A percentile compares a stretch with the other conserved stretches of the same genome.
phyloP scores from a whole-genome alignment of 2,797 vertebrate species.

The Bradypus variegatus region DNA sequence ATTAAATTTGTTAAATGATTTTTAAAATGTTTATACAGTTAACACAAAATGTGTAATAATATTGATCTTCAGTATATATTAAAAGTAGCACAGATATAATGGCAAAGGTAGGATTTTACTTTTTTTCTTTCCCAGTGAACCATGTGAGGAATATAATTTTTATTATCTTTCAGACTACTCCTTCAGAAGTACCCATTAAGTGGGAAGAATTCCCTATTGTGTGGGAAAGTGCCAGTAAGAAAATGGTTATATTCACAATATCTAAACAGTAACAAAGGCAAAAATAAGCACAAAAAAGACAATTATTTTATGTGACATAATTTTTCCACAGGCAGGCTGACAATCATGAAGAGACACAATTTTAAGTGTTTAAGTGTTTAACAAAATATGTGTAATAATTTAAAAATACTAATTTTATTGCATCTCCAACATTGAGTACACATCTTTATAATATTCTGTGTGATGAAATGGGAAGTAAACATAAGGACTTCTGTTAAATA shows the following conservation, averaged over 20 bases:
- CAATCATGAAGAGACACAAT: not conserved
- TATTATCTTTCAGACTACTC: not conserved
- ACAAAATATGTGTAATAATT: not conserved
- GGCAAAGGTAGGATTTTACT: not conserved
- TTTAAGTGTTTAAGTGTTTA: not conserved
- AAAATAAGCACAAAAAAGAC: not conserved
- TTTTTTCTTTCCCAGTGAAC: not conserved
- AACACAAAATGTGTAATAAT: conserved; percentile 23
- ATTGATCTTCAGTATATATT: not conserved
- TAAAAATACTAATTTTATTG: not conserved
- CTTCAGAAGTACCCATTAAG: not conserved
- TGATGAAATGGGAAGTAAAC: not conserved
- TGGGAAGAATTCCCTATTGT: not conserved
- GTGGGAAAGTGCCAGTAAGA: not conserved
- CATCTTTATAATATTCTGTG: not conserved
- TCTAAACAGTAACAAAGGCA: not conserved
- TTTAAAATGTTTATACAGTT: conserved; percentile 20
- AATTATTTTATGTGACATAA: not conserved
- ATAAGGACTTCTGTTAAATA: not conserved
- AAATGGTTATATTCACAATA: not conserved
- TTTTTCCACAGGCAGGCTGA: not conserved
- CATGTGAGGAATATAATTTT: not conserved
- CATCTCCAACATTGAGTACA: not conserved
- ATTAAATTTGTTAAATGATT: conserved; percentile 46
- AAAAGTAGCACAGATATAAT: not conserved